phyloP scores from a whole-genome alignment of 2,113 vertebrate species.

The Xenopus laevis region DNA sequence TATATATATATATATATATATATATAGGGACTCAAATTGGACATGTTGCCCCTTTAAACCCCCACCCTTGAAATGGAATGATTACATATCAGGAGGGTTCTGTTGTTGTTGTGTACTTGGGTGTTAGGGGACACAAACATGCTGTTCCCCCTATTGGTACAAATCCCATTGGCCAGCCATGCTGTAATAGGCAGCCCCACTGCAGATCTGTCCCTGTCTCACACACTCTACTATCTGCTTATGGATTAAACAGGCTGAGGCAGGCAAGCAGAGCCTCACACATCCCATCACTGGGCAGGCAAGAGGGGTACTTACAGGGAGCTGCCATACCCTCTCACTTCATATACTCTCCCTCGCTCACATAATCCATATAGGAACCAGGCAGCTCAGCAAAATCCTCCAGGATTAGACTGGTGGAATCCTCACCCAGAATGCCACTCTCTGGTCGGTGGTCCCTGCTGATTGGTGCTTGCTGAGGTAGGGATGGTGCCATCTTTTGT shows the following conservation, averaged over 20 bases:
- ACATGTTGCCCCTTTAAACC: no score
- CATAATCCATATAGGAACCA: slow-evolving; percentile 96
- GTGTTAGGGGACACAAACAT: no score
- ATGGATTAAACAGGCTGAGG: slow-evolving; percentile 12
- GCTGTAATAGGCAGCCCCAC: neutral
- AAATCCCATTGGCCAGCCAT: neutral
- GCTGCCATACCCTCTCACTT: slow-evolving; percentile 75
- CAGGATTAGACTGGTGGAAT: slow-evolving; percentile 96
- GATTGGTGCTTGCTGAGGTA: slow-evolving; percentile 27
- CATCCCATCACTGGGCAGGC: neutral
- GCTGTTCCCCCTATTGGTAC: no score
- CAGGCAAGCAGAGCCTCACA: slow-evolving; percentile 10
- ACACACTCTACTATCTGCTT: no score
- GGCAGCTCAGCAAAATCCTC: slow-evolving; percentile 97
- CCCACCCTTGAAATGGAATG: no score
- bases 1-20: no score
- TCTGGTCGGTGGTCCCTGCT: slow-evolving; percentile 63
- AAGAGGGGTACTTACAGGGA: slow-evolving; percentile 60
- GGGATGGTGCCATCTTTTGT: neutral
- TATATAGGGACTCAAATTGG: no score
- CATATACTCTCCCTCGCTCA: slow-evolving; percentile 97
- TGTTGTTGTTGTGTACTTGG: no score
- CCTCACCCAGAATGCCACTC: slow-evolving; percentile 88
- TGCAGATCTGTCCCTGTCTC: no score
- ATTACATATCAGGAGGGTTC: no score